A percentile compares a stretch with the other conserved stretches of the same genome.
Conservation (phyloP, 1,140 invertebrate species). For the Protaetia brevitarsis region DNA sequence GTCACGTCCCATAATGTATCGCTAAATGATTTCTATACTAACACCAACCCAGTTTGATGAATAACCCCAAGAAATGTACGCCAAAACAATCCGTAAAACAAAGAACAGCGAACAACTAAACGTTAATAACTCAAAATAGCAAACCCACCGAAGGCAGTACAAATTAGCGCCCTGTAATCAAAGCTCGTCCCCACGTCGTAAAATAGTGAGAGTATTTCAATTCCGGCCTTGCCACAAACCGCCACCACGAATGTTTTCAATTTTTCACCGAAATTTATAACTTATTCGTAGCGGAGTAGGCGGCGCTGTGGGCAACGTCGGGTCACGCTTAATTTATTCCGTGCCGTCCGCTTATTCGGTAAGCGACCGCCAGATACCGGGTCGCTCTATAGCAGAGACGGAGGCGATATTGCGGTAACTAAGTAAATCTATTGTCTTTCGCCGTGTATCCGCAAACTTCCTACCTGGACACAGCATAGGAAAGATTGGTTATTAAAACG, state of each 20-base stretch:
- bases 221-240: conserved; percentile 25
- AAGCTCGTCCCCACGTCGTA: conserved; percentile 38
- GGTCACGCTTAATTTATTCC: conserved; percentile 38
- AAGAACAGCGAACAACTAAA: conserved; percentile 8
- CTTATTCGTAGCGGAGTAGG: conserved; percentile 37
- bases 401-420: not conserved
- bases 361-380: too few species aligned
- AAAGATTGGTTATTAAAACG: conserved; percentile 9
- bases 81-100: not conserved
- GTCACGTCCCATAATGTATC: not conserved
- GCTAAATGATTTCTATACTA: conserved; percentile 1
- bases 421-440: conserved; percentile 11
- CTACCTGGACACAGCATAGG: not conserved
- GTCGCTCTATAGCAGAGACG: not conserved
- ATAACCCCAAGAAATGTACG: too few species aligned
- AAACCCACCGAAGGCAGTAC: conserved; percentile 23
- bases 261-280: conserved; percentile 43
- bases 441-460: not conserved
- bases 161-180: conserved; percentile 43
- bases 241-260: conserved; percentile 33
- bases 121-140: conserved; percentile 29
- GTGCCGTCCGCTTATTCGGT: not conserved
- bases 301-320: conserved; percentile 35
- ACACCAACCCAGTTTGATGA: not conserved
- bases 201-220: conserved; percentile 40